Conservation (phyloP, 2,888 invertebrate species). For the Sesamia inferens region DNA sequence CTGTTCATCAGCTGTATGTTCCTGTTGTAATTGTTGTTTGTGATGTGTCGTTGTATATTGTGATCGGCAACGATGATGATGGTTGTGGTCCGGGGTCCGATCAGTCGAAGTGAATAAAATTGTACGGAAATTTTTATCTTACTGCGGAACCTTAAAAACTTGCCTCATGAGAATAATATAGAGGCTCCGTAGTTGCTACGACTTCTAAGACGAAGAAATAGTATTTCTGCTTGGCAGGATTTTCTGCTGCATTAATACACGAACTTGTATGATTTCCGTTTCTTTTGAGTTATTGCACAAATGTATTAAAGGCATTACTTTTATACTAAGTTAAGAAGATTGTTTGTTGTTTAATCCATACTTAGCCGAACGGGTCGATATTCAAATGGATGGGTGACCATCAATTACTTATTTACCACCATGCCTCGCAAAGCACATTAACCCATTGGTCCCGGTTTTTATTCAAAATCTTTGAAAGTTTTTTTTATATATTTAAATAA, state of each 20-base stretch:
- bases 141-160: constrained; percentile 48
- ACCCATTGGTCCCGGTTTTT: background rate
- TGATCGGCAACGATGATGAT: no score
- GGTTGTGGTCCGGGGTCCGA: no score
- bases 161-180: constrained; percentile 67
- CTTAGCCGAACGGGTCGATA: background rate
- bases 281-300: constrained; percentile 21
- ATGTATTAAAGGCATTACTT: background rate
- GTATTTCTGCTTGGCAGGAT: constrained; percentile 53
- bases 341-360: background rate
- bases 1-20: no score
- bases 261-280: constrained; percentile 52
- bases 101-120: no score
- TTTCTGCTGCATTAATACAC: constrained; percentile 62
- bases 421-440: background rate
- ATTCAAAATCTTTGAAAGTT: background rate
- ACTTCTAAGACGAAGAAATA: constrained; percentile 64
- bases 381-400: background rate
- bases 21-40: no score
- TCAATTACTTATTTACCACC: background rate
- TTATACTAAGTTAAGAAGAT: background rate
- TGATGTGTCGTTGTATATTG: no score
- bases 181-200: constrained; percentile 52
- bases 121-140: background rate
- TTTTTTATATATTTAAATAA: no score